These are phyloP conservation scores for Alauda arvensis DNA, from an alignment of 2,797 vertebrate species.

Conservation along the genomic window DNA sequence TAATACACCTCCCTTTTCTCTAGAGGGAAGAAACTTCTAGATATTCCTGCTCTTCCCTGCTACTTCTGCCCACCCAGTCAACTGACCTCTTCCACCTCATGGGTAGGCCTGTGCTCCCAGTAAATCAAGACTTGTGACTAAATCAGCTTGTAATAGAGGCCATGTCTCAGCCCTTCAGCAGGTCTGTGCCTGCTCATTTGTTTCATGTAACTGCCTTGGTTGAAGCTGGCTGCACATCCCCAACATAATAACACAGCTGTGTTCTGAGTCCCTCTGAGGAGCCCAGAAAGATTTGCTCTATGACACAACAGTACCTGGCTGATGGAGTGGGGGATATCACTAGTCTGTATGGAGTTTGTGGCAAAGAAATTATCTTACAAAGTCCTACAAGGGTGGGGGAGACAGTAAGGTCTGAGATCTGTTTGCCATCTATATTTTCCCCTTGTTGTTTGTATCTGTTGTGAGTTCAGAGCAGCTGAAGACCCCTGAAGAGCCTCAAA, in stretches of 20 bases:
- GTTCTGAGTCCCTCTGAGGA: background rate
- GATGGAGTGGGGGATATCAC: background rate
- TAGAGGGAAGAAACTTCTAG: background rate
- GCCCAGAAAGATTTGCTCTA: background rate
- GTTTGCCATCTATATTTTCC: background rate
- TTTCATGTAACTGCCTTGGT: background rate
- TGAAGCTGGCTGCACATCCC: background rate
- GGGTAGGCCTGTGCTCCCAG: background rate
- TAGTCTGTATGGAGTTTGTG: background rate
- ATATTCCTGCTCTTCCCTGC: background rate
- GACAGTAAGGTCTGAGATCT: background rate
- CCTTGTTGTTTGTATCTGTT: background rate
- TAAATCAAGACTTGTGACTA: background rate
- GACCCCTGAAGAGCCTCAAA: background rate
- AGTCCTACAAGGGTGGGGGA: background rate
- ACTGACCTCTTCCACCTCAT: background rate
- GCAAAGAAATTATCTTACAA: background rate
- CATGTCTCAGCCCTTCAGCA: background rate
- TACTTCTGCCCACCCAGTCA: background rate
- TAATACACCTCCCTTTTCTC: background rate
- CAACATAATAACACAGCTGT: background rate
- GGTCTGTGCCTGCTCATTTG: background rate
- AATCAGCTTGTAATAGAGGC: background rate
- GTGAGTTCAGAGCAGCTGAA: background rate
- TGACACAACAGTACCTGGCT: background rate